Evolutionary conservation across 2,888 invertebrate genomes (phyloP).

Genomic region (Thereva unica): DNA sequence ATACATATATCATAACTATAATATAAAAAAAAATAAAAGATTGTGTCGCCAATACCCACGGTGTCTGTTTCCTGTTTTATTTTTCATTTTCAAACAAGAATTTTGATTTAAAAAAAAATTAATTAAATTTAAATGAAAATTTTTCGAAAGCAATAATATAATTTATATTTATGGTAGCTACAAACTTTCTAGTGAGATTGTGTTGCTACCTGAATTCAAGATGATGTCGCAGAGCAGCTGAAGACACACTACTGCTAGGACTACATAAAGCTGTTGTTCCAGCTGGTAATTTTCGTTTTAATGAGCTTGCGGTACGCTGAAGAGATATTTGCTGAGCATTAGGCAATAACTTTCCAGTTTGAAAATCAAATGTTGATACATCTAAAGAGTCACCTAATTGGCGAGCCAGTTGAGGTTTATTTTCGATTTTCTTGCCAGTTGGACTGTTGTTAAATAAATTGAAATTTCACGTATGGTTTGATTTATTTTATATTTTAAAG

Average conservation of each 20-base stretch:
- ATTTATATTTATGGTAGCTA: constrained; percentile 20
- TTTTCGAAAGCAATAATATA: neutral
- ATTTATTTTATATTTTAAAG: neutral
- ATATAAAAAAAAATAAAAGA: no score
- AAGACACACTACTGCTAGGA: constrained; percentile 40
- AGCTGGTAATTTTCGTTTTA: constrained; percentile 55
- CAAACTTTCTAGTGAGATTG: constrained; percentile 38
- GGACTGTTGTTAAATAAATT: constrained; percentile 62
- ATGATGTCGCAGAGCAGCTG: constrained; percentile 59
- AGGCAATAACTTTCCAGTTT: constrained; percentile 76
- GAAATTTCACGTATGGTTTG: constrained; percentile 26
- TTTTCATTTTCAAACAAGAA: constrained; percentile 1
- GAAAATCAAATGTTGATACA: constrained; percentile 78
- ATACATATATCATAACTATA: neutral
- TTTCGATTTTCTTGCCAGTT: constrained; percentile 79
- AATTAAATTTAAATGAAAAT: neutral
- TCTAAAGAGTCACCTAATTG: constrained; percentile 78
- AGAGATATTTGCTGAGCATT: constrained; percentile 53
- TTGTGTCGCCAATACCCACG: no score
- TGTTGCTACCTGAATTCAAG: constrained; percentile 69
- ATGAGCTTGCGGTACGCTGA: constrained; percentile 37
- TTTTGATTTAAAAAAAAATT: no score
- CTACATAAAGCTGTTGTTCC: constrained; percentile 48
- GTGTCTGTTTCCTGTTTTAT: neutral
- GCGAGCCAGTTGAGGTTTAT: constrained; percentile 79